These are phyloP conservation scores for Cryptomyrus ogoouensis DNA, from an alignment of 2,113 vertebrate genomes.

Conservation along the genomic window DNA sequence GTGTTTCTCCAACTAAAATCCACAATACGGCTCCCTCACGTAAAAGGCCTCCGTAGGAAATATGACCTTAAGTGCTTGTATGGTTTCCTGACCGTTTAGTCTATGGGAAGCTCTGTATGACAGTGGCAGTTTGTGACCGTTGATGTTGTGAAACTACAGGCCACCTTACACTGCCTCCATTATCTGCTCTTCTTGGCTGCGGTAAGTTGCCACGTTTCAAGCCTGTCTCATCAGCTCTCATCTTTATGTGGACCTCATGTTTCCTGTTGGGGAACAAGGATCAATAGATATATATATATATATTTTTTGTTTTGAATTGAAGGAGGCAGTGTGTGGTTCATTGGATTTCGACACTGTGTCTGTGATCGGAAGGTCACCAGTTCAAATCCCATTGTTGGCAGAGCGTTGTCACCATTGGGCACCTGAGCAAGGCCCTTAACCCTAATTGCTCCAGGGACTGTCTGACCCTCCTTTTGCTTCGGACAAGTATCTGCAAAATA, in stretches of 20 bases:
- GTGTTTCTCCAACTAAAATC: background rate
- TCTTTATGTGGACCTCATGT: background rate
- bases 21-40: background rate
- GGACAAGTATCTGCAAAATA: background rate
- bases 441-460: background rate
- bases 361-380: background rate
- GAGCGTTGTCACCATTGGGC: background rate
- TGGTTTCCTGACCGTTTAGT: background rate
- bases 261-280: background rate
- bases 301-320: background rate
- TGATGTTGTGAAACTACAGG: background rate
- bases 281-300: background rate
- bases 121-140: background rate
- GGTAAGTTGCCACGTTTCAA: background rate
- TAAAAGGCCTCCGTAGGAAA: background rate
- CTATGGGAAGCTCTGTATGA: background rate
- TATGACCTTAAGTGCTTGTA: background rate
- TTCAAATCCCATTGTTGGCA: background rate
- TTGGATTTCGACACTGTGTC: background rate
- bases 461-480: background rate
- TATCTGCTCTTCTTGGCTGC: background rate
- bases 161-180: background rate
- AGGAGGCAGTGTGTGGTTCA: background rate
- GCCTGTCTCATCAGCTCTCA: background rate
- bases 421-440: background rate